phyloP scores from a whole-genome alignment of 35 echinoderm and acorn worm genomes.

The Nesometra sesokonis region DNA sequence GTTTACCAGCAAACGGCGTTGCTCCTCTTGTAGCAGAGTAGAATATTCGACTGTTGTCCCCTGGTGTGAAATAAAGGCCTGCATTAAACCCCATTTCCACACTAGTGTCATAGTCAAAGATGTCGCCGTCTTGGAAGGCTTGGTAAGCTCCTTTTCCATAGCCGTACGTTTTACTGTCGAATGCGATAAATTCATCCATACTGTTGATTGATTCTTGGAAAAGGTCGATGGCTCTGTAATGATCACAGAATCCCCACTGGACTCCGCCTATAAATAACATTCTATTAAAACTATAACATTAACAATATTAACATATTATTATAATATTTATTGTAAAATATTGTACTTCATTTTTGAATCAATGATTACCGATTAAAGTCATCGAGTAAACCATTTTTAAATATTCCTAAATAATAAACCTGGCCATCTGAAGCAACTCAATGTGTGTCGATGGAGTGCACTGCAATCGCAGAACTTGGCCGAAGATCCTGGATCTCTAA shows the following conservation, averaged over 20 bases:
- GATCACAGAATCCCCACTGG: conserved; percentile 62
- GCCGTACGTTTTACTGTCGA: neutral
- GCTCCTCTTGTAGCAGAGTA: neutral
- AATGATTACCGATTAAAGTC: too few relatives aligned
- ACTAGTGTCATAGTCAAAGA: neutral
- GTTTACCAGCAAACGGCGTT: too few relatives aligned
- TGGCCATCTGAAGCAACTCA: too few relatives aligned
- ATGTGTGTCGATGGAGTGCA: too few relatives aligned
- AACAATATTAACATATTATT: too few relatives aligned
- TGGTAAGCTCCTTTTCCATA: neutral
- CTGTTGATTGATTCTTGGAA: conserved; percentile 33
- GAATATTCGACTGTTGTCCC: neutral
- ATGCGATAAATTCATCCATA: neutral
- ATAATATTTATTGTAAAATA: conserved; percentile 1
- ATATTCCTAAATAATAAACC: too few relatives aligned
- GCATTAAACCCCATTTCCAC: neutral
- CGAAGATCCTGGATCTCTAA: too few relatives aligned
- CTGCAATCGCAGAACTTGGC: too few relatives aligned
- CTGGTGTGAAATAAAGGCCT: neutral
- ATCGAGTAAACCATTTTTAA: too few relatives aligned
- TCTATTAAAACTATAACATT: neutral
- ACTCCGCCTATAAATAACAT: conserved; percentile 18
- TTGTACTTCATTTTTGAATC: too few relatives aligned
- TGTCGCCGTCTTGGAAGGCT: neutral
- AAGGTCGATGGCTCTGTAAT: conserved; percentile 37